Evolutionary conservation across 2,113 vertebrate genomes (phyloP), one percentile per base, ranked within the genome.

Genomic region (Triplophysa rosa): DNA sequence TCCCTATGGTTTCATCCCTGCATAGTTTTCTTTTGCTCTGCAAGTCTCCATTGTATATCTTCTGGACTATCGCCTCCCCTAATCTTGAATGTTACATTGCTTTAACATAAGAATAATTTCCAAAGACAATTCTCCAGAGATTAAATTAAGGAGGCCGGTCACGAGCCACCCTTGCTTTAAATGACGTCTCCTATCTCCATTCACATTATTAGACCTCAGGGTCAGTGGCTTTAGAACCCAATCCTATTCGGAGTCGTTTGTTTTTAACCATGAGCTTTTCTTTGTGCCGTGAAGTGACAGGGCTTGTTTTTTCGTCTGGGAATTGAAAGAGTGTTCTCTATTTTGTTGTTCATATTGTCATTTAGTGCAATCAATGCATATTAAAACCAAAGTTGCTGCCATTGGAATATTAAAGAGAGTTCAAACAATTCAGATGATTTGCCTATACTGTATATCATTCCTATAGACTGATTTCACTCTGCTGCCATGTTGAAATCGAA

Each of bases 141-240:
- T 76, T 65, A 29, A 76, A 76, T 76, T 49, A 76, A 37, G 24
- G 42, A 37, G 2, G 23, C 11, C 61, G 5, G 61, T 63, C 23
- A 29, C 9, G 61, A 29, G 13, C 59, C 19, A 47, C 33, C 42
- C 42, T 49, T 49, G 23, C 42, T 64, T 29, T 76, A 29, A 76
- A 76, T 64, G 73, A 65, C 61, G 37, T 76, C 59, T 17, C 24
- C 16, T 65, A 64, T 29, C 59, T 65, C 24, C 24, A 52, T 52
- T 65, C 73, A 65, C 73, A 29, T 33, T 65, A 17, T 45, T 11
- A 33, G 56, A 56, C 71, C 71, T 74, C 56, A 42, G 14, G 71
- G 56, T 74, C 58, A 74, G 61, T 62, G 61, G 54, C 16, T 74
- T 29, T n/a, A 47, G 61, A 76, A 13, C 16, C 17, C 59, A 8